phyloP scores from a whole-genome alignment of 30 jellyfish, hydroid and myxozoan genomes.

The Morbakka virulenta region DNA sequence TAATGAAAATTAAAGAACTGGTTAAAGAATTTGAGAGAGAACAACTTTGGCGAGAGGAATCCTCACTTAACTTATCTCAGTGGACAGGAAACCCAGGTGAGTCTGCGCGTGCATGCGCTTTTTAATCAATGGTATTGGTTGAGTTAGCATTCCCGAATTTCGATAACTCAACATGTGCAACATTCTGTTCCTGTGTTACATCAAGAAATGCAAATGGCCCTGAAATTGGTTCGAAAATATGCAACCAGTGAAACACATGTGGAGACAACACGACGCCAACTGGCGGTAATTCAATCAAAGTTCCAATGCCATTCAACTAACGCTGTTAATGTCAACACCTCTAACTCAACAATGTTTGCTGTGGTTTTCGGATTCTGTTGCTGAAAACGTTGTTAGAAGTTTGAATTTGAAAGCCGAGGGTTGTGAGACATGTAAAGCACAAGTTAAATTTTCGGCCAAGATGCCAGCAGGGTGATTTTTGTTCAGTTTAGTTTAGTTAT shows the following conservation, averaged over 20 bases:
- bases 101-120: constrained; percentile 43
- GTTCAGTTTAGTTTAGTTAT: no score
- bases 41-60: neutral
- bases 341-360: neutral
- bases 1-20: neutral
- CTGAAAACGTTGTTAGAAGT: neutral
- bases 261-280: constrained; percentile 21
- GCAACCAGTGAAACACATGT: neutral
- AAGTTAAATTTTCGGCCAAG: constrained; percentile 25
- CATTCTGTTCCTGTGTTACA: constrained; percentile 22
- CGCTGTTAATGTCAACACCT: neutral
- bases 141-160: constrained; percentile 18
- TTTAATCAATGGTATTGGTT: constrained; percentile 25
- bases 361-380: no score
- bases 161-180: constrained; percentile 6
- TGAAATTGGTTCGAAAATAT: constrained; percentile 18
- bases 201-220: constrained; percentile 39
- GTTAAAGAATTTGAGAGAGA: neutral
- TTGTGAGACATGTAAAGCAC: neutral
- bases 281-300: neutral
- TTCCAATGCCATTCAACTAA: neutral
- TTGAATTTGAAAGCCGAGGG: neutral
- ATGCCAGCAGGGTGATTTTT: neutral
- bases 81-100: constrained; percentile 13
- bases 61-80: neutral